phyloP scores from a whole-genome alignment of 2,797 vertebrate species.

The Muscicapa comitata region DNA sequence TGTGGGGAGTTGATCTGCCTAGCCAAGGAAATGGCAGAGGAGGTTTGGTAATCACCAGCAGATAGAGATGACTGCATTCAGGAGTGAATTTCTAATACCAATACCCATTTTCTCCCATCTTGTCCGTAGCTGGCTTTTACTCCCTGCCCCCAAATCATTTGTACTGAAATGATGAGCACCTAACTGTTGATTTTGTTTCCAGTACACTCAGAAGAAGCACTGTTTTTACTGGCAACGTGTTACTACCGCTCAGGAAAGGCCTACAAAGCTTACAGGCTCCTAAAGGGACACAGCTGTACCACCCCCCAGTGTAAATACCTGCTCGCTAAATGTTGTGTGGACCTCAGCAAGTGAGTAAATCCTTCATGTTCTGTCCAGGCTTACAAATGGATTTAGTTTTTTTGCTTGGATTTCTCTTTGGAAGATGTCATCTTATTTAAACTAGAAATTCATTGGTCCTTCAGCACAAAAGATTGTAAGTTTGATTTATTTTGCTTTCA shows the following conservation, averaged over 20 bases:
- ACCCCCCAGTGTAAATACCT: conserved; percentile 96
- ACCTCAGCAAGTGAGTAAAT: conserved; percentile 92
- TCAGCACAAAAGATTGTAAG: neutral
- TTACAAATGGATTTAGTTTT: neutral
- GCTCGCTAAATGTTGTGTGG: conserved; percentile 95
- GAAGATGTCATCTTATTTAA: neutral
- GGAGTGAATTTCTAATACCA: neutral
- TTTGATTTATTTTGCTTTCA: conserved; percentile 17
- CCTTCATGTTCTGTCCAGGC: neutral
- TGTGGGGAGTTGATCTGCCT: neutral
- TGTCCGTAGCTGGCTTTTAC: neutral
- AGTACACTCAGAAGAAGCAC: conserved; percentile 93
- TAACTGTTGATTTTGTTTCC: neutral
- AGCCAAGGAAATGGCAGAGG: rapidly evolving
- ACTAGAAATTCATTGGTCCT: neutral
- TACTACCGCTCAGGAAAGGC: conserved; percentile 98
- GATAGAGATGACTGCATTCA: neutral
- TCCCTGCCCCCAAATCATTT: neutral
- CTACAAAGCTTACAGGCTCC: conserved; percentile 94
- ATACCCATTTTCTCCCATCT: neutral
- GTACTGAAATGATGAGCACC: neutral
- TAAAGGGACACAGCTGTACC: conserved; percentile 96
- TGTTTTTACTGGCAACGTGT: conserved; percentile 95
- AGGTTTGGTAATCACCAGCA: neutral
- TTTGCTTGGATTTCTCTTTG: neutral